Evolutionary conservation across 2,797 vertebrate species (phyloP).

Genomic region (Lindbergichthys nudifrons): DNA sequence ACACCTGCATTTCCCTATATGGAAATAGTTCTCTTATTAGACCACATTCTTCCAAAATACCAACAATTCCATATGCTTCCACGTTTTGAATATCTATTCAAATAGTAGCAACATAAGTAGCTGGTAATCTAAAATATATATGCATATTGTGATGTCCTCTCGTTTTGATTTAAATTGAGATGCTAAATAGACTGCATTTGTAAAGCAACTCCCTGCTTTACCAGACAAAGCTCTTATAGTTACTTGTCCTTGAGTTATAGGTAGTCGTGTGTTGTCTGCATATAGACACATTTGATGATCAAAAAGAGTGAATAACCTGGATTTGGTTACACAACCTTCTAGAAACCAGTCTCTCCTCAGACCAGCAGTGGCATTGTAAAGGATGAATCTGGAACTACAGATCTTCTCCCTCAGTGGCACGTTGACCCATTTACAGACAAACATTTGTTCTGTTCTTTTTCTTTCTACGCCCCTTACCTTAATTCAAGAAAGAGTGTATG

Average conservation of each 20-base stretch:
- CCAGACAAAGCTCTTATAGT: no score
- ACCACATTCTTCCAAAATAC: neutral
- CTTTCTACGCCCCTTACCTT: slow-evolving; percentile 5
- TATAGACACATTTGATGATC: neutral
- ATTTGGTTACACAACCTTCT: neutral
- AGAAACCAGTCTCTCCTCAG: slow-evolving; percentile 31
- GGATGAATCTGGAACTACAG: slow-evolving; percentile 38
- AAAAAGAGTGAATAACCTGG: neutral
- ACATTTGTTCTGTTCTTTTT: slow-evolving; percentile 12
- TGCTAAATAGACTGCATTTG: neutral
- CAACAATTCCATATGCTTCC: neutral
- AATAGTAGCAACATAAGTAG: no score
- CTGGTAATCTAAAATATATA: neutral
- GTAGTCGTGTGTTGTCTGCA: neutral
- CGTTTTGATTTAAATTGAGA: neutral
- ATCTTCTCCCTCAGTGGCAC: slow-evolving; percentile 41
- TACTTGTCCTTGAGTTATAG: neutral
- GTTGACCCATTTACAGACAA: slow-evolving; percentile 58
- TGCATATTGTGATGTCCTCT: neutral
- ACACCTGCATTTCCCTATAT: no score
- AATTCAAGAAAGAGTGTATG: slow-evolving; percentile 10
- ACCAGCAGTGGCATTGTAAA: slow-evolving; percentile 63
- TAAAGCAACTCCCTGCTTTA: no score
- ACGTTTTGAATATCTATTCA: neutral
- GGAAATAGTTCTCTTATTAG: no score